These are phyloP conservation scores for Poecilia latipinna DNA, from an alignment of 2,113 vertebrate species.

Conservation along the genomic window DNA sequence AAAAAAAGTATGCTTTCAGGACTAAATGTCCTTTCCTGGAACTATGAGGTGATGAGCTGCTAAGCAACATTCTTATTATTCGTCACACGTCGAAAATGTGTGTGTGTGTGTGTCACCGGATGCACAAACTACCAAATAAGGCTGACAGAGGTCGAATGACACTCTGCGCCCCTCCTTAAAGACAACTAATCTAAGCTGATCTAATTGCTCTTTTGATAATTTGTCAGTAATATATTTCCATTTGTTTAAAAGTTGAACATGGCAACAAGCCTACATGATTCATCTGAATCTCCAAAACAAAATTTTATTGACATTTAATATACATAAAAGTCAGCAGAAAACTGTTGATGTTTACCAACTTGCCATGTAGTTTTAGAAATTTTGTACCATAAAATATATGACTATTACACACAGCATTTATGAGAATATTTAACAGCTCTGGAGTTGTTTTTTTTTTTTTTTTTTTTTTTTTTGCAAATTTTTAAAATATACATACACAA, in stretches of 20 bases:
- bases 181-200: neutral
- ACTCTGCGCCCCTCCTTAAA: neutral
- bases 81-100: neutral
- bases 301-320: neutral
- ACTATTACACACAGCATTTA: neutral
- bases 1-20: neutral
- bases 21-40: neutral
- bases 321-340: neutral
- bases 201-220: neutral
- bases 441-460: neutral
- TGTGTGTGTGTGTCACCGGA: neutral
- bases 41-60: conserved; percentile 18
- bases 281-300: neutral
- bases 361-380: too few relatives aligned
- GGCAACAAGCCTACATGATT: neutral
- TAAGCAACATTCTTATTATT: conserved; percentile 48
- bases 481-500: neutral
- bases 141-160: neutral
- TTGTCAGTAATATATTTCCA: neutral
- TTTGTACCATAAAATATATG: neutral
- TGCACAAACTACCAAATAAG: conserved; percentile 3
- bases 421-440: neutral
- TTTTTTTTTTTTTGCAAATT: neutral
- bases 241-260: neutral
- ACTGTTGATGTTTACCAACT: neutral